Conservation (phyloP, 2,113 vertebrate genomes). For the Platanista minor region DNA sequence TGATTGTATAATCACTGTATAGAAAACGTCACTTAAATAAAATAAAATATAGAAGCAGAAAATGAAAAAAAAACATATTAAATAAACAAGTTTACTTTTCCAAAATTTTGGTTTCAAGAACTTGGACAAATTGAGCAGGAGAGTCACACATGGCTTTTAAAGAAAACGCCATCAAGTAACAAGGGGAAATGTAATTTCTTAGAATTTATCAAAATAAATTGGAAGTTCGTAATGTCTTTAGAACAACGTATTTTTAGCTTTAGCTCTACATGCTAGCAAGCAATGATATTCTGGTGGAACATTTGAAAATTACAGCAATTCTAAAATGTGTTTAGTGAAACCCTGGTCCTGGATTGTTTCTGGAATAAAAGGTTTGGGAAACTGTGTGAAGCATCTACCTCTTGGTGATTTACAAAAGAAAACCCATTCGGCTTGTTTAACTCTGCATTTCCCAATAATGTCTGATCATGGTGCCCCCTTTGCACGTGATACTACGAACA, state of each 20-base stretch:
- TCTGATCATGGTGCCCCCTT: not conserved
- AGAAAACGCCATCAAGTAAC: not conserved
- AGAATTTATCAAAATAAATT: not conserved
- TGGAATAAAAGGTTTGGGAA: not conserved
- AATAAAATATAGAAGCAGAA: not conserved
- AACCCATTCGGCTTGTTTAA: not conserved
- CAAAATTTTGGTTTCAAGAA: constrained; percentile 8
- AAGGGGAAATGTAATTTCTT: not conserved
- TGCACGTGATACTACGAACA: not conserved
- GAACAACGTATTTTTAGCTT: not conserved
- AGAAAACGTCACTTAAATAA: not conserved
- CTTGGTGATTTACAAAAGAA: not conserved
- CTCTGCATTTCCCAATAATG: not conserved
- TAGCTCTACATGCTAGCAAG: not conserved
- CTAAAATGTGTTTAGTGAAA: not conserved
- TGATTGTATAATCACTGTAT: not conserved
- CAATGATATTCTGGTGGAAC: not conserved
- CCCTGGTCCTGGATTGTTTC: not conserved
- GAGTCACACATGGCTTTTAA: not conserved
- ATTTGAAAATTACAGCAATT: not conserved
- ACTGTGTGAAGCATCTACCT: not conserved
- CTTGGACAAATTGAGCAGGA: not conserved
- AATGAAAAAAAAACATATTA: not conserved
- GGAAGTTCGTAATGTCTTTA: not conserved
- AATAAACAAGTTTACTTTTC: not conserved